These are phyloP conservation scores for Phainopepla nitens DNA, from an alignment of 2,113 vertebrate species.

Conservation along the genomic window DNA sequence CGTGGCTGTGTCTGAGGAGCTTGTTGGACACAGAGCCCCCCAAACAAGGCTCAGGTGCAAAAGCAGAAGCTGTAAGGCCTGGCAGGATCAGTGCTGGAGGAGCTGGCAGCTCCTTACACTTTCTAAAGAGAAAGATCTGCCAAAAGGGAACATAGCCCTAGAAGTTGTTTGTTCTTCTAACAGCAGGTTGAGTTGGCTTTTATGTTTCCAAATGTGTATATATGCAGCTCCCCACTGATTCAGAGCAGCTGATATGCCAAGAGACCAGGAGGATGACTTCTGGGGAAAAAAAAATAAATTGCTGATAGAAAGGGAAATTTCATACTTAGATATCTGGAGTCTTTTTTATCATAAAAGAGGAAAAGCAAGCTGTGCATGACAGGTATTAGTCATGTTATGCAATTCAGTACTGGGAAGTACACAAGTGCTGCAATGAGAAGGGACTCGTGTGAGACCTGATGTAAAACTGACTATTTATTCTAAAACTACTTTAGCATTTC, in stretches of 20 bases:
- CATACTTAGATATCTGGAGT: background rate
- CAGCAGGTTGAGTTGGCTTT: background rate
- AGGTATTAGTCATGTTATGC: background rate
- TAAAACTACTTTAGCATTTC: background rate
- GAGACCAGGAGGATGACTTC: background rate
- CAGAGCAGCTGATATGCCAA: background rate
- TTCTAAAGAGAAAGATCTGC: background rate
- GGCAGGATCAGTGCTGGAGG: background rate
- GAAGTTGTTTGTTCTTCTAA: background rate
- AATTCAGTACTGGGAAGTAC: background rate
- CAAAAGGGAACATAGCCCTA: background rate
- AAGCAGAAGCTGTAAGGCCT: background rate
- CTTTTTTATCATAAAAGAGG: background rate
- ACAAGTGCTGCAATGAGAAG: background rate
- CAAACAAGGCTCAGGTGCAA: background rate
- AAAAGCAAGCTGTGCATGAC: background rate
- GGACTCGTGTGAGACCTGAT: background rate
- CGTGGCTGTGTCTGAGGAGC: background rate
- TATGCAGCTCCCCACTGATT: background rate
- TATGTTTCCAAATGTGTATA: background rate
- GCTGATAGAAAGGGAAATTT: background rate
- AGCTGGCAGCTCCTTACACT: background rate
- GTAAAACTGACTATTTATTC: background rate
- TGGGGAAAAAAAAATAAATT: background rate
- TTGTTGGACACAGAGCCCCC: background rate